These are phyloP conservation scores for Tenrec ecaudatus DNA, from an alignment of 2,113 vertebrate species.

Conservation along the genomic window DNA sequence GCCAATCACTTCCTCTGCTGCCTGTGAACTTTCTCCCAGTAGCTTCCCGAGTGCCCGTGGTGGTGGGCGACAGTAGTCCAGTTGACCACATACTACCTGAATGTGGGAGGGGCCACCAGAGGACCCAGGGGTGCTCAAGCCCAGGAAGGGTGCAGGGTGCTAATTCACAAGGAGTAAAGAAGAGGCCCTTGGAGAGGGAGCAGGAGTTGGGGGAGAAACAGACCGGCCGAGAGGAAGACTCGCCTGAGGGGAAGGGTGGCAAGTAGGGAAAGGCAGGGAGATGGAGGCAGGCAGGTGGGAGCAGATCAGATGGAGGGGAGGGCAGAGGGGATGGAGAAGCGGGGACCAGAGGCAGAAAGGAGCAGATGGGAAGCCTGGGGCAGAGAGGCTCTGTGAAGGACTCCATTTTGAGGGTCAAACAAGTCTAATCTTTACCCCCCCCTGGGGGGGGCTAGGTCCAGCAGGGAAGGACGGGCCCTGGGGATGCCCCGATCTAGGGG, in stretches of 20 bases:
- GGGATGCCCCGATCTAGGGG: not conserved
- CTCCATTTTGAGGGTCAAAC: conserved; percentile 50
- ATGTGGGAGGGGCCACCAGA: not conserved
- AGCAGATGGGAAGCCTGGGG: conserved; percentile 61
- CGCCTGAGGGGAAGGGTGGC: not conserved
- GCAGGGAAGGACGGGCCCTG: not conserved
- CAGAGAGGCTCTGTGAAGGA: conserved; percentile 41
- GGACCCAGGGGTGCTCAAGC: not conserved
- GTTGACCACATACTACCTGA: not conserved
- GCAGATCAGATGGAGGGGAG: conserved; percentile 55
- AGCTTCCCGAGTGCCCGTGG: not conserved
- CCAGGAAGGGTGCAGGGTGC: not conserved
- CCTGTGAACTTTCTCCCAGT: not conserved
- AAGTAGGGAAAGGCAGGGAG: not conserved
- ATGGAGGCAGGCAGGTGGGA: conserved; percentile 38
- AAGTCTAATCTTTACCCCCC: not conserved
- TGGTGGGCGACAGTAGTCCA: too few relatives aligned
- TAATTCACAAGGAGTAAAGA: not conserved
- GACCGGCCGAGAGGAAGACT: not conserved
- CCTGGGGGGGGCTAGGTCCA: not conserved
- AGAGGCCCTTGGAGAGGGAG: not conserved
- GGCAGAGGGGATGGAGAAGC: conserved; percentile 53
- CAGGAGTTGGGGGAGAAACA: not conserved
- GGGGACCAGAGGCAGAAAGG: conserved; percentile 36
- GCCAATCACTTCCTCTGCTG: not conserved